These are phyloP conservation scores for Eristalis intricaria DNA, from an alignment of 2,888 invertebrate genomes.

Conservation along the genomic window DNA sequence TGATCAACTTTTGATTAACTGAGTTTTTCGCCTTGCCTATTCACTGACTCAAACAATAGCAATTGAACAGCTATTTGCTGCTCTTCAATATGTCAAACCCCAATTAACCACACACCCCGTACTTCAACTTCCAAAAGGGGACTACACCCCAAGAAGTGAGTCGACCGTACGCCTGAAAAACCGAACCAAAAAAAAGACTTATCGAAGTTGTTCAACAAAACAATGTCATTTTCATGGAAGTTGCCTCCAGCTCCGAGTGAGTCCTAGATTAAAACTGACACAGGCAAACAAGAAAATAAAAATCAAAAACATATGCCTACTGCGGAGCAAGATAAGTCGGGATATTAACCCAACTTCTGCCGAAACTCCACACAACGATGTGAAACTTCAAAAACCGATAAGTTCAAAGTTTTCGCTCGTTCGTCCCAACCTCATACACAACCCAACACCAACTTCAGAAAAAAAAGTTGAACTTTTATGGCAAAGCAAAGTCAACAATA, in stretches of 20 bases:
- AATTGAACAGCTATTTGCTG: too few species aligned
- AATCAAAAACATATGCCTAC: background rate
- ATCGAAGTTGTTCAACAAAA: constrained; percentile 11
- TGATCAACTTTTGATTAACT: too few species aligned
- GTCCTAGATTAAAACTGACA: background rate
- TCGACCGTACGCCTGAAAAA: background rate
- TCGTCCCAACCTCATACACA: background rate
- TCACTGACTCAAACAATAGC: too few species aligned
- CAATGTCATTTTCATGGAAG: background rate
- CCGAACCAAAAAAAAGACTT: constrained; percentile 3
- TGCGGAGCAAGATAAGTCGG: background rate
- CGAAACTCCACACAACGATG: background rate
- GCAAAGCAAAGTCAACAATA: constrained; percentile 52
- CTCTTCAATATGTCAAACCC: too few species aligned
- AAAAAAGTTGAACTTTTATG: constrained; percentile 3
- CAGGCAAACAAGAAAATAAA: background rate
- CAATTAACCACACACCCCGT: too few species aligned
- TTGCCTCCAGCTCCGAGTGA: background rate
- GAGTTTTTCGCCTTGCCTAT: too few species aligned
- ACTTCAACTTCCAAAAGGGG: too few species aligned
- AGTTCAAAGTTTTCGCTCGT: constrained; percentile 6
- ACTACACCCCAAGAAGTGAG: too few species aligned
- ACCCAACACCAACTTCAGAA: background rate
- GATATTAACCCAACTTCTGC: constrained; percentile 15
- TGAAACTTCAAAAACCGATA: constrained; percentile 36